A percentile compares a stretch with the other conserved stretches of the same genome.
phyloP scores from a whole-genome alignment of 2,113 vertebrate species.

The Crotalus helleri region DNA sequence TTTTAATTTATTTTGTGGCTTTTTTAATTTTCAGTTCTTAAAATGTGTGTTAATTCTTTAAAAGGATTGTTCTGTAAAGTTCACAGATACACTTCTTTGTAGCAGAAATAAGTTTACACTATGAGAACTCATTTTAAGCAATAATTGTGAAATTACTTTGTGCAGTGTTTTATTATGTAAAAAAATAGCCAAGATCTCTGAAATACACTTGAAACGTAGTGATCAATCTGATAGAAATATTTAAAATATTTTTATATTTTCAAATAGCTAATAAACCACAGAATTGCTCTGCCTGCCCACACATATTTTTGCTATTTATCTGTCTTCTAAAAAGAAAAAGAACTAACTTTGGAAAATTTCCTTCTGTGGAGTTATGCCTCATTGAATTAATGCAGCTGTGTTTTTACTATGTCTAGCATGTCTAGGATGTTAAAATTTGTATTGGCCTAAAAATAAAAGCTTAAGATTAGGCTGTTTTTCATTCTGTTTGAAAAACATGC shows the following conservation, averaged over 20 bases:
- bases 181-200: neutral
- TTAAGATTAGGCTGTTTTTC: neutral
- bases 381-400: neutral
- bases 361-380: neutral
- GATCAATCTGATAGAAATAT: neutral
- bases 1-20: neutral
- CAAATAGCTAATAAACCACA: neutral
- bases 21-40: neutral
- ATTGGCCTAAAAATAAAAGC: neutral
- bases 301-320: neutral
- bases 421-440: neutral
- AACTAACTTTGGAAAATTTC: neutral
- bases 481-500: neutral
- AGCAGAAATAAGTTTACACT: neutral
- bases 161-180: neutral
- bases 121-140: neutral
- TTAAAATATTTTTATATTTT: neutral
- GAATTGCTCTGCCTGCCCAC: neutral
- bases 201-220: neutral
- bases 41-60: neutral
- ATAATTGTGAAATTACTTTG: neutral
- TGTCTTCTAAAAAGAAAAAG: neutral
- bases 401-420: neutral
- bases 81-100: neutral
- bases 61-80: neutral